Evolutionary conservation across 1,140 invertebrate species (phyloP), one percentile per base, ranked within the genome.

Genomic region (Patella vulgata): DNA sequence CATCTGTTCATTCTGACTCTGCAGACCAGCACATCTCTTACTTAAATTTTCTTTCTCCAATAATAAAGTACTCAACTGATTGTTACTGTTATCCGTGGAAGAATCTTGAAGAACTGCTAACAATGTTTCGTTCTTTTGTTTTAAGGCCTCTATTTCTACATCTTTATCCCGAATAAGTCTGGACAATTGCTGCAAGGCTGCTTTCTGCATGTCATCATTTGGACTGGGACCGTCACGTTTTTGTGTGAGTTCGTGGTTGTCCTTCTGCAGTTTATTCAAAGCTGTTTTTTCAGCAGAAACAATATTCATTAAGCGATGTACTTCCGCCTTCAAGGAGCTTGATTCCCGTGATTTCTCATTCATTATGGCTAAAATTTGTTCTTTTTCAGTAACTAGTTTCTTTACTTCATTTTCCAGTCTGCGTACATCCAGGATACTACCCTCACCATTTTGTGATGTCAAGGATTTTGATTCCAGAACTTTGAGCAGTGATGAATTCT

Each of bases 1-100:
- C n/a, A 94, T 84, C 81, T 93, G 89, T 43, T 89, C 88, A 73
- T 91, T 89, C 74, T 94, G 92, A 2, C 52, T 77, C 71, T 82
- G 81, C 25, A 83, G 73, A 0, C 61, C 53, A 23, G 68, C 58
- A 3, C 86, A 27, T 48, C 86, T 79, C 52, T 82, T 81, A 1
- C 52, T 60, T 0, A 86, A 66, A 47, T 76, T 75, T 31, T 85
- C 82, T 43, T 80, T 82, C 52, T 86, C 85, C 30, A 78, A 64
- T 27, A 84, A 63, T 9, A 85, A 63, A 31, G 64, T 64, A 30
- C 52, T 70, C n/a, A 82, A 53, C 48, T 79, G 71, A 12, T 62
- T 33, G 27, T 74, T 77, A 28, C 71, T 63, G 17, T 28, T 43
- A 14, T 64, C 65, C 50, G 56, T 53, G 14, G 75, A 74, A 44